Base-by-base conservation (phyloP, 2,888 invertebrate genomes). In the Ennomos erosarius region DNA sequence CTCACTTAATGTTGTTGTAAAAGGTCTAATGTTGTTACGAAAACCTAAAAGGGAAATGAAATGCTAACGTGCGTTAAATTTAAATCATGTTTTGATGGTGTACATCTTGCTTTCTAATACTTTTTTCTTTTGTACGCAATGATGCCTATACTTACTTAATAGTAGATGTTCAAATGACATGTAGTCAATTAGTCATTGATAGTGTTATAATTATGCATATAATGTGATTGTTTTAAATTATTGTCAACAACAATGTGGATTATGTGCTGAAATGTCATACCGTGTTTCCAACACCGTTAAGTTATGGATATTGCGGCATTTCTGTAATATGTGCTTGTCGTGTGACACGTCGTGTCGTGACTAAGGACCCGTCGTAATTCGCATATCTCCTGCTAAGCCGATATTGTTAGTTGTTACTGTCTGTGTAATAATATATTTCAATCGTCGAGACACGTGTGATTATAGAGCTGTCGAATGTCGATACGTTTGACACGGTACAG, bases 301-400 rank as follows among this genome's bases (percentile, higher is more conserved):
- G 49, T 59, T 57, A 60, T 58, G 51, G 42, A 12, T 57, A 39
- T 59, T 56, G 53, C 50, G 33, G 51, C 51, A 53, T 62, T 54
- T 53, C 50, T 46, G 43, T 56, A 56, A 46, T 38, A 46, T 40
- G 38, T 42, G 42, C 40, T 53, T 52, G 51, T 45, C 43, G 52
- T 60, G 13, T 54, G 45, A 26, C 26, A 26, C 26, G 26, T 26
- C 26, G 26, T 26, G 26, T 26, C 26, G 26, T 26, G 26, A 26
- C 26, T 26, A 26, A 26, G 26, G 26, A 26, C 26, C 4, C 26
- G 38, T 35, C 10, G 43, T 51, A 33, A 38, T 47, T 68, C 65
- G 72, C 69, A 64, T 40, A 74, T 74, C 73, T 68, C 75, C 70
- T 67, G 67, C 70, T 72, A 69, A 73, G 61, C 62, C 64, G 69